These are phyloP conservation scores for Zoanthus sansibaricus DNA, from an alignment of 92 coral and sea anemone genomes.

Conservation along the genomic window DNA sequence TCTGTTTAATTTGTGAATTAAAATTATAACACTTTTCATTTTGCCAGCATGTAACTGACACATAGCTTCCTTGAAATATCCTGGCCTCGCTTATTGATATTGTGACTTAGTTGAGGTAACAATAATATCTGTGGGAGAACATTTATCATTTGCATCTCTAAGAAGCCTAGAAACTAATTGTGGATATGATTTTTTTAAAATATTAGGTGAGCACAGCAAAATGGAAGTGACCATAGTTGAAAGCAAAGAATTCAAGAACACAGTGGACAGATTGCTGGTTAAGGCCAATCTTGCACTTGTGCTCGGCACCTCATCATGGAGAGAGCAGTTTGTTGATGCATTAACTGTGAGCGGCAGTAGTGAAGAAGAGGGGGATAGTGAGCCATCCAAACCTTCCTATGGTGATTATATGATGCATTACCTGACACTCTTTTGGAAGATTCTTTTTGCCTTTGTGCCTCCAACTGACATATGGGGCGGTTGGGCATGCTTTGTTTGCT, in stretches of 20 bases:
- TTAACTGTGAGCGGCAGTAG: slow-evolving; percentile 93
- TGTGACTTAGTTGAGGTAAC: too few species aligned
- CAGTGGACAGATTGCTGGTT: slow-evolving; percentile 93
- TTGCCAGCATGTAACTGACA: too few species aligned
- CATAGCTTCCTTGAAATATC: too few species aligned
- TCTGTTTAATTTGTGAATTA: too few species aligned
- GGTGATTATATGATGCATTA: slow-evolving; percentile 99
- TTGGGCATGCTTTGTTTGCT: slow-evolving; percentile 92
- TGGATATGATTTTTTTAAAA: too few species aligned
- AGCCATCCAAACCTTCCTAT: slow-evolving; percentile 86
- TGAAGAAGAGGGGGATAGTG: slow-evolving; percentile 81
- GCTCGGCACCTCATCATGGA: slow-evolving; percentile 96
- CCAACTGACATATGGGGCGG: slow-evolving; percentile 99
- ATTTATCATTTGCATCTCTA: too few species aligned
- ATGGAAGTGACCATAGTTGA: slow-evolving; percentile 84
- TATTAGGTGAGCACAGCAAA: slow-evolving; percentile 74
- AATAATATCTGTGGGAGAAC: too few species aligned
- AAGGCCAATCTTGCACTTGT: slow-evolving; percentile 97
- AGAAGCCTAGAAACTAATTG: too few species aligned
- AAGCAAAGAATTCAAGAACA: slow-evolving; percentile 98
- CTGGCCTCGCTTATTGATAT: too few species aligned
- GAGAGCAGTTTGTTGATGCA: slow-evolving; percentile 97
- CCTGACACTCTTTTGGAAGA: slow-evolving; percentile 97
- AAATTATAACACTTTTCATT: too few species aligned
- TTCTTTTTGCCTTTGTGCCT: slow-evolving; percentile 92